Base-by-base conservation (phyloP, 2,113 vertebrate species). In the Cacatua alba region DNA sequence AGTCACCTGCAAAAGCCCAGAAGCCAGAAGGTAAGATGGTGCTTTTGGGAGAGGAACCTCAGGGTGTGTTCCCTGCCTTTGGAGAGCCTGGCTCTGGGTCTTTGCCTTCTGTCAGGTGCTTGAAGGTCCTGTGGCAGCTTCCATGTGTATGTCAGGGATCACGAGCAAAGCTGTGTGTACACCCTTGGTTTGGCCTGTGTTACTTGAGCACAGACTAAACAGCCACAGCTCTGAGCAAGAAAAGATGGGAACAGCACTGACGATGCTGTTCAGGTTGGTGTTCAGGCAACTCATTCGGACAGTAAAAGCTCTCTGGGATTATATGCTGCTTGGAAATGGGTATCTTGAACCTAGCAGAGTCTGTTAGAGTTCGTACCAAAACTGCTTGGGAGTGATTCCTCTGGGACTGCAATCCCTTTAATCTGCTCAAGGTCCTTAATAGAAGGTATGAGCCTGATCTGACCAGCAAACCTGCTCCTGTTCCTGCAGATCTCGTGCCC, bases 1-100 rank as follows among this genome's bases (percentile, higher is more conserved):
- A 98, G 62, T 97, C 97, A 7, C 97, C 97, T 46, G 94, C 82
- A 7, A 98, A 97, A 90, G 69, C 68, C 55, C 95, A 95, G 91
- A 98, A 94, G 83, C 43, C 76, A 59, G 96, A 95, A 96, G 97
- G 97, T 97, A 63, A 85, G 92, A 2, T 17, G 23, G 35, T 31
- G 41, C 51, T 84, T 49, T 20, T 14, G 43, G 64, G 78, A 35
- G 65, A 9, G 59, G 46, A 70, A 33, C 28, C 23, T 43, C 21
- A 1, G 43, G 17, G 26, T 31, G 44, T 44, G 41, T 21, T 33
- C 41, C 13, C 41, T 41, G 63, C 10, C 0, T 51, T 41, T 57
- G 64, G 69, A 51, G 19, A 35, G 59, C 39, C 44, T 19, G 24
- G 41, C 41, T 78, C 63, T 79, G 80, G 29, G 10, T 35, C 65